Base-by-base conservation (phyloP, 2,113 vertebrate genomes). In the Anguilla japonica region DNA sequence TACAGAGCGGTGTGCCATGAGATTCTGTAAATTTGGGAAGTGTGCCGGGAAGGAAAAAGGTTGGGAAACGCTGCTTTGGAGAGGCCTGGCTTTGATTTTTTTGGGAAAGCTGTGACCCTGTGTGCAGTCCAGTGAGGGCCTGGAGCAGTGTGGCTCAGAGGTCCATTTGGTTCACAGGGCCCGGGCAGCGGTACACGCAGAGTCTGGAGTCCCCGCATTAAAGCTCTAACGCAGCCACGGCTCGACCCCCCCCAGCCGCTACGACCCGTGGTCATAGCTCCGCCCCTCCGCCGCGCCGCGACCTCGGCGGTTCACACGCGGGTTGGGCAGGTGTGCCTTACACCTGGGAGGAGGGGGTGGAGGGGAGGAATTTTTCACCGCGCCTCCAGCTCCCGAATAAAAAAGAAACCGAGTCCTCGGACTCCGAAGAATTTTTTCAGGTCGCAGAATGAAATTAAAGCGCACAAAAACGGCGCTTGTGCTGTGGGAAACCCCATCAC, bases 401-500 rank as follows among this genome's bases (percentile, higher is more conserved):
- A 88, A 88, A 53, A 85, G 85, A 89, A 89, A 53, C 80, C 71
- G 9, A 80, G 84, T 89, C 84, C 53, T 82, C 88, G 63, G 34
- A 88, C 79, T 34, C 34, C 79, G 34, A 80, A 79, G 83, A 85
- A 84, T 87, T 89, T 90, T 88, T 63, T 50, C 85, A 50, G 34
- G 34, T 75, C 50, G 63, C 63, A 53, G 87, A 81, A 87, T 87
- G n/a, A 91, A 86, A 90, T 84, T 85, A 90, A 85, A 82, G 39
- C 29, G 29, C 29, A 90, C 91, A 92, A 91, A 87, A 53, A 85
- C 79, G 41, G 75, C 84, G 85, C 85, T 89, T 90, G 83, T 88
- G 67, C 86, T 46, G 34, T 78, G 50, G 81, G 89, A 86, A 92
- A 91, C 82, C 75, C 79, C 86, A 90, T 90, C 90, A 87, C 84